phyloP scores from a whole-genome alignment of 2,888 invertebrate species.

The Trachelus troglodyta region DNA sequence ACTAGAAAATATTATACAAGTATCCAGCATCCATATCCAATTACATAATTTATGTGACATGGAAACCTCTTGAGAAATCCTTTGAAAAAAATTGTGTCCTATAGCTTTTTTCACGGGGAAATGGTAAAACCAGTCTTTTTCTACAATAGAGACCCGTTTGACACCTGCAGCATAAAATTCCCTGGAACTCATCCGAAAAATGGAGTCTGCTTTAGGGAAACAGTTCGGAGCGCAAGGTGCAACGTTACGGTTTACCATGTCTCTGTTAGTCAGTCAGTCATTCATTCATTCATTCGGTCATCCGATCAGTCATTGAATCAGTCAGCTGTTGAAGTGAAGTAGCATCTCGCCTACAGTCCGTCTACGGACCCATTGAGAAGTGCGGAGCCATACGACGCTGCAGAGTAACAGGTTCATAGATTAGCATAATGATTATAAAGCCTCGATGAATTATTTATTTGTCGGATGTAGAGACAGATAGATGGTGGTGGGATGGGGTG shows the following conservation, averaged over 20 bases:
- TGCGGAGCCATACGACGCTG: background rate
- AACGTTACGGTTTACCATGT: background rate
- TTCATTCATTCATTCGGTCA: conserved; percentile 3
- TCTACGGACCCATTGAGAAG: conserved; percentile 16
- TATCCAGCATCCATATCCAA: background rate
- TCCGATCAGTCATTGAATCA: conserved; percentile 6
- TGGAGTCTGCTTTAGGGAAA: background rate
- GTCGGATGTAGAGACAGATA: conserved; percentile 39
- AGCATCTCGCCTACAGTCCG: conserved; percentile 38
- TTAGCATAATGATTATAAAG: conserved; percentile 66
- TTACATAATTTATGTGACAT: background rate
- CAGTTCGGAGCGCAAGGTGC: conserved; percentile 1
- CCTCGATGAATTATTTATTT: conserved; percentile 66
- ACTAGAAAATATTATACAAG: conserved; percentile 16
- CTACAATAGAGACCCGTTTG: background rate
- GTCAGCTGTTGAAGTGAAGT: conserved; percentile 15
- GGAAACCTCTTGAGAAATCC: conserved; percentile 24
- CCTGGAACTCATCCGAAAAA: background rate
- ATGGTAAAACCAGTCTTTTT: background rate
- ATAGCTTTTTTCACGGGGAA: background rate
- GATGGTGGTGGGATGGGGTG: conserved; percentile 14
- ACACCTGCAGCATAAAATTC: background rate
- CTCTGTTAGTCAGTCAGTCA: background rate
- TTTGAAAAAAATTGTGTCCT: background rate
- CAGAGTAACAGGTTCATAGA: conserved; percentile 62